phyloP scores from a whole-genome alignment of 2,113 vertebrate genomes.

The Peromyscus polionotus region DNA sequence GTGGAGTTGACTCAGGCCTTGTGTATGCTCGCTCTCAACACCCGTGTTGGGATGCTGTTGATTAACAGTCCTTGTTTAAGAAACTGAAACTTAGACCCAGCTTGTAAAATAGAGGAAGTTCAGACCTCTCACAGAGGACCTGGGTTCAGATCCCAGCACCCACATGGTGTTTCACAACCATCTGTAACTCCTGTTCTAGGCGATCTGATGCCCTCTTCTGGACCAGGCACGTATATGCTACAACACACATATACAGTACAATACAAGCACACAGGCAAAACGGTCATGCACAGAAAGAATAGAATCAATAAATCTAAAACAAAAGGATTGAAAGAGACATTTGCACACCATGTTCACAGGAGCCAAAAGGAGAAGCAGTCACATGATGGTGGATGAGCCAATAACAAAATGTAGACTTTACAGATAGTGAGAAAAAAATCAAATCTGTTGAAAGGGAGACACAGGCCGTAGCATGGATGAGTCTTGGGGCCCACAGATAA shows the following conservation, averaged over 20 bases:
- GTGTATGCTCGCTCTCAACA: too few relatives aligned
- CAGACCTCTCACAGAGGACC: not conserved
- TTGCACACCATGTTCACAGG: not conserved
- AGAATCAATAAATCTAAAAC: not conserved
- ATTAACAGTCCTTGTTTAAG: not conserved
- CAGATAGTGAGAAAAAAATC: too few relatives aligned
- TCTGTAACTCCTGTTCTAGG: not conserved
- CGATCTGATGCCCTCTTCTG: not conserved
- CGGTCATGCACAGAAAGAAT: not conserved
- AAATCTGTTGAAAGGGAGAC: not conserved
- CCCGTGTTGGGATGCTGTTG: not conserved
- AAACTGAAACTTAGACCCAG: not conserved
- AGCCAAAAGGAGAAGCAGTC: too few relatives aligned
- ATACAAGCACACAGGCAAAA: not conserved
- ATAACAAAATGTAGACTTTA: not conserved
- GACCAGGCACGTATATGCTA: not conserved
- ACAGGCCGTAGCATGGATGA: not conserved
- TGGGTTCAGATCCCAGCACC: not conserved
- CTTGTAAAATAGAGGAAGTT: not conserved
- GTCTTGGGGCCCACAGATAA: not conserved
- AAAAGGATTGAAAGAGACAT: not conserved
- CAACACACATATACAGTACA: not conserved
- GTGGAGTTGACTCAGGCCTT: not conserved
- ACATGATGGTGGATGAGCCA: too few relatives aligned
- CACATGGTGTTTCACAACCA: not conserved